Percentiles rank a stretch among this genome's conserved stretches.
phyloP scores from a whole-genome alignment of 2,888 invertebrate genomes.

The Drosophila prostipennis region DNA sequence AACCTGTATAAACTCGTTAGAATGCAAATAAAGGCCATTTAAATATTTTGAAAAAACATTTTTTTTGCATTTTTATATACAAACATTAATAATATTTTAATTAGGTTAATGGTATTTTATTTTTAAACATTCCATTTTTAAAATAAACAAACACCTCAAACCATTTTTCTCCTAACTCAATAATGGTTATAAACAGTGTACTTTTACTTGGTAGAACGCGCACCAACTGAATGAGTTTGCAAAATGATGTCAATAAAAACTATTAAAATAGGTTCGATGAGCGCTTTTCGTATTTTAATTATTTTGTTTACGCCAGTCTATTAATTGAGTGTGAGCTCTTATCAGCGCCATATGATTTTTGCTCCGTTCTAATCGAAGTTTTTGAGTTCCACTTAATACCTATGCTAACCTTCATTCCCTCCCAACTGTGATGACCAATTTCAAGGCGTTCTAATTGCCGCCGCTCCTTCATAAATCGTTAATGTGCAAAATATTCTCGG shows the following conservation, averaged over 20 bases:
- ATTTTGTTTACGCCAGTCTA: constrained; percentile 37
- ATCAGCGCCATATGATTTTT: constrained; percentile 24
- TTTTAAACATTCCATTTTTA: not conserved
- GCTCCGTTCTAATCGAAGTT: constrained; percentile 22
- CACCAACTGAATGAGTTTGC: constrained; percentile 3
- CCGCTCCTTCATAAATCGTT: constrained; percentile 53
- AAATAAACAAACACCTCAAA: not conserved
- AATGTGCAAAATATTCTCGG: constrained; percentile 45
- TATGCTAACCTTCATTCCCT: not conserved
- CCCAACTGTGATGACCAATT: constrained; percentile 20
- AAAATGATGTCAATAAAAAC: constrained; percentile 22
- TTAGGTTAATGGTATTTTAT: not conserved
- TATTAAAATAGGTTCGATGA: constrained; percentile 23
- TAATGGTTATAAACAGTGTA: not conserved
- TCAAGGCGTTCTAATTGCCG: constrained; percentile 65
- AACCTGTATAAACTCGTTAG: not conserved
- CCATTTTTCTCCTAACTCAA: not conserved
- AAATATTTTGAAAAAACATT: not conserved
- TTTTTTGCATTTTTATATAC: too few relatives aligned
- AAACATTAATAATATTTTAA: not conserved
- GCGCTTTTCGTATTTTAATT: constrained; percentile 33
- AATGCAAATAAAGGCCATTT: not conserved
- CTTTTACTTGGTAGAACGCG: not conserved
- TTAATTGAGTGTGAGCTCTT: constrained; percentile 29
- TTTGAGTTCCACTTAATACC: not conserved